Evolutionary conservation across 2,113 vertebrate genomes (phyloP), one percentile per base, ranked within the genome.

Genomic region (Myocastor coypus): DNA sequence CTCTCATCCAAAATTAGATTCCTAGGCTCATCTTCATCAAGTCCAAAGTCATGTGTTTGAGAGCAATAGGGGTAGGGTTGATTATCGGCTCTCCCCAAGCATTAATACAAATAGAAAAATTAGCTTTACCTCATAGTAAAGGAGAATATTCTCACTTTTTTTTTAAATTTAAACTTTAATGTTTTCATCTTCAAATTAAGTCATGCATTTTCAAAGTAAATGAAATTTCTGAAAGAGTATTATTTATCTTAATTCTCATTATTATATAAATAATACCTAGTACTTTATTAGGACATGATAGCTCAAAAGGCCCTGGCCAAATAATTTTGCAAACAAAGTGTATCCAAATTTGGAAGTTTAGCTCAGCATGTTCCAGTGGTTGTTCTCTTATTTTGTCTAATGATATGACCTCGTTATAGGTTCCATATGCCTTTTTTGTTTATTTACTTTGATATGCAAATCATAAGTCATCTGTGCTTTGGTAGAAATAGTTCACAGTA

Each of bases 371-470:
- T 6, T 37, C 2, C 4, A 46, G 1, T 34, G 20, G 1, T 59
- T 40, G 1, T 55, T 66, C 19, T 34, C 3, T 46, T 82, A 52
- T 69, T 64, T 28, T 77, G 64, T 63, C 46, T 57, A 5, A 7
- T 46, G 46, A 1, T 78, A 10, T 86, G 61, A 78, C 37, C 52
- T 85, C 71, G n/a, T 77, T 80, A 50, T 26, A 17, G 22, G 1
- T 88, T 92, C 93, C 69, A 78, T 30, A n/a, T 46, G 52, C 24
- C 69, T 85, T 85, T 50, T 52, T 64, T 91, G 50, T 68, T 81
- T 71, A 50, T 94, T 91, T 89, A 50, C 57, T 78, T 80, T 34
- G 30, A 59, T 46, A 59, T 46, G 22, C 59, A 83, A 87, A 73
- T 89, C 40, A 30, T 32, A 57, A 83, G 22, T 94, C 55, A 69